Evolutionary conservation across 2,888 invertebrate species (phyloP), one percentile per base, ranked within the genome.

Genomic region (Watsonalla cultraria): DNA sequence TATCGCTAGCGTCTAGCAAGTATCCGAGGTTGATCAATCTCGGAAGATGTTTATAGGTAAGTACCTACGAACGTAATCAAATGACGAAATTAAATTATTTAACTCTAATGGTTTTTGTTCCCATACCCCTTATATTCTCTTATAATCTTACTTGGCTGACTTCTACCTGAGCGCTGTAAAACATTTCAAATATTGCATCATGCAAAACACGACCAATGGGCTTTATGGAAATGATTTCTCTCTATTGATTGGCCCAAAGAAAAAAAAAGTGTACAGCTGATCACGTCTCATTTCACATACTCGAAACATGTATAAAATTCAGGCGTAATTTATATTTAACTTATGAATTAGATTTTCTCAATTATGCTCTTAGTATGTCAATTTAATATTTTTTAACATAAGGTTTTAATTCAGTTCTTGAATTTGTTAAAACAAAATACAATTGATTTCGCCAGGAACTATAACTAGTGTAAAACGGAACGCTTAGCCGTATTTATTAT

Each of bases 131-230:
- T 42, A 1, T 42, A 7, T 42, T 42, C 42, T n/a, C 11, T 42
- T 42, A 42, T 42, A 9, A 42, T 42, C 2, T 42, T 11, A 9
- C 42, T 2, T 42, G 13, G 14, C 14, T 13, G 34, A 11, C 52
- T 47, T 46, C 51, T 51, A 51, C 51, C 45, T 68, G n/a, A n/a
- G n/a, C n/a, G n/a, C n/a, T n/a, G 75, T 59, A 78, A 80, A 68
- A 37, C 49, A 62, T 65, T 75, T 70, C 58, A 71, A 77, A 75
- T 74, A 68, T 82, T 80, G 75, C 81, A 72, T 82, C 81, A 82
- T 66, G 65, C 45, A 51, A 15, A 4, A 33, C 46, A 54, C 24
- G 54, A 45, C 71, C 71, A 72, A 70, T 74, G 54, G 56, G 53
- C 13, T 42, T 52, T 9, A 47, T 9, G 46, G 52, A 45, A 24